A percentile compares a stretch with the other conserved stretches of the same genome.
Evolutionary conservation across 2,888 invertebrate species (phyloP).

Genomic region (Unio pictorum): DNA sequence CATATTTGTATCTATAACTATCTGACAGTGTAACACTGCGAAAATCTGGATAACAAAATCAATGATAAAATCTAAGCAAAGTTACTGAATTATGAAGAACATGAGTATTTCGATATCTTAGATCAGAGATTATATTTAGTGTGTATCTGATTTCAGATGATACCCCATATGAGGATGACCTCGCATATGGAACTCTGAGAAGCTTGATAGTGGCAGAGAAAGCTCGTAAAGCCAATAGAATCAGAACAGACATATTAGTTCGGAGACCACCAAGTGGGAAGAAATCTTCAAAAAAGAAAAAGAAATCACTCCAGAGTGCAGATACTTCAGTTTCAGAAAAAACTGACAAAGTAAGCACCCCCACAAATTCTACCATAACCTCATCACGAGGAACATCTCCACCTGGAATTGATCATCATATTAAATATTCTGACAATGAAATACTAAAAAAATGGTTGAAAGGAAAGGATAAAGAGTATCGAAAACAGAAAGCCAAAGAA

Average conservation of each 20-base stretch:
- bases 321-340: slow-evolving; percentile 28
- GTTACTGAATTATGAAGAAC: no score
- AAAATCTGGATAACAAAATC: no score
- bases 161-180: slow-evolving; percentile 17
- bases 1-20: no score
- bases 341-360: slow-evolving; percentile 27
- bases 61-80: no score
- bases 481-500: slow-evolving; percentile 46
- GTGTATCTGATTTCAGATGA: no score
- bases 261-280: slow-evolving; percentile 22
- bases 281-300: slow-evolving; percentile 25
- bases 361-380: slow-evolving; percentile 18
- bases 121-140: no score
- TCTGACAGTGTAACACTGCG: no score
- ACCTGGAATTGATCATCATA: slow-evolving; percentile 36
- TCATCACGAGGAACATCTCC: slow-evolving; percentile 8
- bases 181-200: slow-evolving; percentile 39
- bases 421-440: slow-evolving; percentile 46
- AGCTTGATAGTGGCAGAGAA: slow-evolving; percentile 38
- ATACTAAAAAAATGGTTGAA: slow-evolving; percentile 47
- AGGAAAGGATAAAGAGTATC: slow-evolving; percentile 45
- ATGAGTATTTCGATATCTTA: no score
- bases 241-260: slow-evolving; percentile 29
- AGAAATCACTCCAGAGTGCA: slow-evolving; percentile 26
- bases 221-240: slow-evolving; percentile 27